Percentiles rank a stretch among this genome's conserved stretches.
phyloP scores from a whole-genome alignment of 1,140 invertebrate species.

The Bombyx mandarina region DNA sequence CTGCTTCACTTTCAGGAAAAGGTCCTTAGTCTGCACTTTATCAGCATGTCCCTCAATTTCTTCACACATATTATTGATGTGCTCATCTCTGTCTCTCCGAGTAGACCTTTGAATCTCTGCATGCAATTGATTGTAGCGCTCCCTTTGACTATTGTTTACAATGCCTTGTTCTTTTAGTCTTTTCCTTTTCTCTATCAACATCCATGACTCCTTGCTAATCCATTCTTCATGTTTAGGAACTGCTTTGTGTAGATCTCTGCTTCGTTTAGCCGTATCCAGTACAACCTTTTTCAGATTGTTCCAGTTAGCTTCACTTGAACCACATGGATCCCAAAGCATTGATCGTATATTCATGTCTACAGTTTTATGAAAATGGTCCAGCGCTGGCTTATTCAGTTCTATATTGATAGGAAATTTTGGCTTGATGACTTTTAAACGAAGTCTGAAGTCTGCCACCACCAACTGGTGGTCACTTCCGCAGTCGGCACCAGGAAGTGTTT shows the following conservation, averaged over 20 bases:
- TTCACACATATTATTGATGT: constrained; percentile 9
- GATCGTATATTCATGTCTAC: background rate
- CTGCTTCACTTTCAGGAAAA: background rate
- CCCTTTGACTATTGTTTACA: background rate
- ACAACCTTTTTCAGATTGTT: background rate
- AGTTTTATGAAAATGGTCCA: constrained; percentile 3
- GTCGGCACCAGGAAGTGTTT: constrained; percentile 17
- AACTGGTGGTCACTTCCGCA: constrained; percentile 13
- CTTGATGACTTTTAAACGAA: background rate
- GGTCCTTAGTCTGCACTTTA: constrained; percentile 6
- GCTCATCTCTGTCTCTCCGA: constrained; percentile 5
- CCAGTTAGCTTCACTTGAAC: background rate
- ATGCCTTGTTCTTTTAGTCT: background rate
- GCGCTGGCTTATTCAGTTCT: background rate
- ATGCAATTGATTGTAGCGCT: constrained; percentile 1
- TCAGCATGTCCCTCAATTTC: constrained; percentile 10
- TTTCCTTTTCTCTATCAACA: constrained; percentile 1
- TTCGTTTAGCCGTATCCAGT: background rate
- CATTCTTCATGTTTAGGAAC: constrained; percentile 2
- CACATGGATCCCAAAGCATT: background rate
- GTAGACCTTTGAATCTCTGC: background rate
- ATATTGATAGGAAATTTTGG: background rate
- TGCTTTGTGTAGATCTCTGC: background rate
- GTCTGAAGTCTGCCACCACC: constrained; percentile 1
- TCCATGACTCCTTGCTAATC: constrained; percentile 3